These are phyloP conservation scores for Poecilia velifera DNA, from an alignment of 2,797 vertebrate genomes.

Conservation along the genomic window DNA sequence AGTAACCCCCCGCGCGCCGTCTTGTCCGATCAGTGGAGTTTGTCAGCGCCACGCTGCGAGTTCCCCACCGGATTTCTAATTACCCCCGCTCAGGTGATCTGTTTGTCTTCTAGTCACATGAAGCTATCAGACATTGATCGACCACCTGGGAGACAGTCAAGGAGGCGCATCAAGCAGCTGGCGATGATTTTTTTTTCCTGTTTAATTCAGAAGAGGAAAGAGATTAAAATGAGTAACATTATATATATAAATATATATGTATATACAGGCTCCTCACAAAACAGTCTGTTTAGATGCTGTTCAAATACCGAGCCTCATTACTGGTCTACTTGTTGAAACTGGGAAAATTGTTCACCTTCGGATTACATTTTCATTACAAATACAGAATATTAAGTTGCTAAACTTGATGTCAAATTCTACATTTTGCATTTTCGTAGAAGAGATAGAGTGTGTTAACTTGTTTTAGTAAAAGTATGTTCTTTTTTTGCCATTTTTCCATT, in stretches of 20 bases:
- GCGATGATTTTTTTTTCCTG: constrained; percentile 1
- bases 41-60: constrained; percentile 43
- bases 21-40: constrained; percentile 54
- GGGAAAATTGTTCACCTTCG: not conserved
- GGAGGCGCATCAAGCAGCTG: not conserved
- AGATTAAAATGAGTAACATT: not conserved
- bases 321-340: not conserved
- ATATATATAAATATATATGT: not conserved
- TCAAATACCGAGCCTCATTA: not conserved
- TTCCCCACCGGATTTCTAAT: constrained; percentile 32
- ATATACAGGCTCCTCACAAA: not conserved
- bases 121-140: constrained; percentile 30
- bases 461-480: not conserved
- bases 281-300: not conserved
- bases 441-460: not conserved
- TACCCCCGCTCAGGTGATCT: constrained; percentile 31
- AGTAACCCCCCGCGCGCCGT: constrained; percentile 42
- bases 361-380: constrained; percentile 10
- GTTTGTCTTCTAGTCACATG: constrained; percentile 43
- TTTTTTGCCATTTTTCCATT: not conserved
- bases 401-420: not conserved
- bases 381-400: not conserved
- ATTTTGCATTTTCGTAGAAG: not conserved
- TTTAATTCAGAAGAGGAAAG: constrained; percentile 17
- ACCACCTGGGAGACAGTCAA: constrained; percentile 7